Base-by-base conservation (phyloP, 2,888 invertebrate genomes). In the Agrochola circellaris region DNA sequence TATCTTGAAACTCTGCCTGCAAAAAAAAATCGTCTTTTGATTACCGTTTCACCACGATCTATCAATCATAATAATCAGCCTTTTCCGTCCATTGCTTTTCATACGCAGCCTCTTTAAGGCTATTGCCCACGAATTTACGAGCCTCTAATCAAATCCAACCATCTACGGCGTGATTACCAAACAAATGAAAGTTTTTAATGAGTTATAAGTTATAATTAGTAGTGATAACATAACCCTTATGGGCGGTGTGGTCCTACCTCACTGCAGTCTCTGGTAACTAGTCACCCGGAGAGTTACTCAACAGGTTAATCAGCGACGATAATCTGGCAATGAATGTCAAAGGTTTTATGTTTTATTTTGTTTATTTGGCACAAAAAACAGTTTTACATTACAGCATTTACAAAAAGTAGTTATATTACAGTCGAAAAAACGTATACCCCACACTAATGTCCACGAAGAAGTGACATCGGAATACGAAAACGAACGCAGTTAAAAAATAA, bases 291-390 rank as follows among this genome's bases (percentile, higher is more conserved):
- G 74, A 84, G 61, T 73, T 64, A 79, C 79, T 79, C 58, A 76
- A 84, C 84, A 65, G 84, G 84, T 84, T 84, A 58, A 86, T 84
- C 86, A 79, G 83, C 79, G 60, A 8, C 64, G 75, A 73, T 84
- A 65, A 86, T 86, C 73, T 64, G 9, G 1, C 54, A 9, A 61
- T 9, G 79, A 34, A 2, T 68, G 38, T 79, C 86, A 84, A 84
- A 83, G 67, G 64, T 56, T 51, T 23, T 23, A 20, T 45, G 9
- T 42, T 11, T 34, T 34, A 34, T 34, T 34, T 34, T 4, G 5
- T 34, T 34, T 34, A 34, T 34, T 34, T 34, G 34, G 34, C 34
- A 30, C 30, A 30, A 30, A 30, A 30, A 30, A 1, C 3, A n/a
- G 30, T 30, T 30, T 2, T 30, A 30, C 30, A 30, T 30, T 30